These are phyloP conservation scores for Paratrypauchen microcephalus DNA, from an alignment of 2,797 vertebrate genomes.

Conservation along the genomic window DNA sequence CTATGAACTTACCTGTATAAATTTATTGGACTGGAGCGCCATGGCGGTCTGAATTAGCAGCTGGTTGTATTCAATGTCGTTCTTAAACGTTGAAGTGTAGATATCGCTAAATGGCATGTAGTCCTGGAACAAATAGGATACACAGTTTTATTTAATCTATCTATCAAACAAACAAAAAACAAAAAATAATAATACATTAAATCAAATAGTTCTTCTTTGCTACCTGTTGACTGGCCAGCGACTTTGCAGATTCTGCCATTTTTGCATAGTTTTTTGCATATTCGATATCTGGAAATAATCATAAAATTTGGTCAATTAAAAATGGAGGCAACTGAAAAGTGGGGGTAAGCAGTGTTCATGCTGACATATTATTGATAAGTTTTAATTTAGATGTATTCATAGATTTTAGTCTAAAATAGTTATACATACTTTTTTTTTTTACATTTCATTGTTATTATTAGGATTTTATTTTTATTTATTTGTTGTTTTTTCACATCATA, in stretches of 20 bases:
- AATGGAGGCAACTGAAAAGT: background rate
- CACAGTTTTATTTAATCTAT: slow-evolving; percentile 3
- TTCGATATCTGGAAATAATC: slow-evolving; percentile 85
- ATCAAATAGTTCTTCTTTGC: slow-evolving; percentile 17
- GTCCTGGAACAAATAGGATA: slow-evolving; percentile 73
- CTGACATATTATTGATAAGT: background rate
- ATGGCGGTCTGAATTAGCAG: slow-evolving; percentile 86
- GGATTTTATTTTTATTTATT: no score
- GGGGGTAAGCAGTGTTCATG: background rate
- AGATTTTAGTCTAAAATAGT: background rate
- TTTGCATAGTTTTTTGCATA: slow-evolving; percentile 90
- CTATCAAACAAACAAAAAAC: background rate
- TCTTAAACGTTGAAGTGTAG: slow-evolving; percentile 89
- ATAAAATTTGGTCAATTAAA: background rate
- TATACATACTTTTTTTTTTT: no score
- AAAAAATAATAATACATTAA: background rate
- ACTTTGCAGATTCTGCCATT: slow-evolving; percentile 91
- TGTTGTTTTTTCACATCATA: no score
- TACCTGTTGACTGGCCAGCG: slow-evolving; percentile 87
- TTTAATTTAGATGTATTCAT: background rate
- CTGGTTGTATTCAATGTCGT: slow-evolving; percentile 88
- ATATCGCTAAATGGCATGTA: slow-evolving; percentile 94
- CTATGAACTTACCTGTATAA: slow-evolving; percentile 86
- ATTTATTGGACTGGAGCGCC: slow-evolving; percentile 93
- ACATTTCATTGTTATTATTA: no score